Evolutionary conservation across 2,888 invertebrate genomes (phyloP).

Genomic region (Leptinotarsa rubiginosa): DNA sequence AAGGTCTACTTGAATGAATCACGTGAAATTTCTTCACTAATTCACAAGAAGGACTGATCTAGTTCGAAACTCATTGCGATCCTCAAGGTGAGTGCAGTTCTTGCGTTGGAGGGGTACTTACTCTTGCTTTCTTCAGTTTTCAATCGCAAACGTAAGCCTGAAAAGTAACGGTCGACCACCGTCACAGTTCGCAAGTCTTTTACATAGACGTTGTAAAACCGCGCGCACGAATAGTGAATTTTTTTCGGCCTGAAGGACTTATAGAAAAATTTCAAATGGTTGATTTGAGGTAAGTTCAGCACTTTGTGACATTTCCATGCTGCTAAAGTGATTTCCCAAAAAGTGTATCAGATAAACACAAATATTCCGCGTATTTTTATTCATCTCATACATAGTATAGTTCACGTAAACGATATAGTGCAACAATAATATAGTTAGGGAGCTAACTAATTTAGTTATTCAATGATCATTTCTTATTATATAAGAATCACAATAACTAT

Average conservation of each 20-base stretch:
- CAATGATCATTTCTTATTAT: too few relatives aligned
- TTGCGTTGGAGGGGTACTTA: slow-evolving; percentile 14
- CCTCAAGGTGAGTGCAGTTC: slow-evolving; percentile 13
- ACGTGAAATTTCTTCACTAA: background rate
- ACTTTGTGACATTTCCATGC: background rate
- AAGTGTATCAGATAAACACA: too few relatives aligned
- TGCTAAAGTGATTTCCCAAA: too few relatives aligned
- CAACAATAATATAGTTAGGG: too few relatives aligned
- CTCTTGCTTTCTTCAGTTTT: slow-evolving; percentile 14
- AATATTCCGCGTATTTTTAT: too few relatives aligned
- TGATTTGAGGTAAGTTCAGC: background rate
- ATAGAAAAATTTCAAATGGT: background rate
- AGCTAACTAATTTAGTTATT: too few relatives aligned
- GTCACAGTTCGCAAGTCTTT: background rate
- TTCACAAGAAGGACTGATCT: background rate
- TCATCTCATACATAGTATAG: too few relatives aligned
- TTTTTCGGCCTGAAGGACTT: background rate
- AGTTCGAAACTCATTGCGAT: background rate
- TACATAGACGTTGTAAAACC: background rate
- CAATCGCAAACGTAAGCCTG: background rate
- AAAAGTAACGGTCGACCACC: slow-evolving; percentile 7
- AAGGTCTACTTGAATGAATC: too few relatives aligned
- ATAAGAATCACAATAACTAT: too few relatives aligned
- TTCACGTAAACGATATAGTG: too few relatives aligned
- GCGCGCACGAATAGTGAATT: background rate